Conservation (phyloP, 2,888 invertebrate species). For the Gibbula magus region DNA sequence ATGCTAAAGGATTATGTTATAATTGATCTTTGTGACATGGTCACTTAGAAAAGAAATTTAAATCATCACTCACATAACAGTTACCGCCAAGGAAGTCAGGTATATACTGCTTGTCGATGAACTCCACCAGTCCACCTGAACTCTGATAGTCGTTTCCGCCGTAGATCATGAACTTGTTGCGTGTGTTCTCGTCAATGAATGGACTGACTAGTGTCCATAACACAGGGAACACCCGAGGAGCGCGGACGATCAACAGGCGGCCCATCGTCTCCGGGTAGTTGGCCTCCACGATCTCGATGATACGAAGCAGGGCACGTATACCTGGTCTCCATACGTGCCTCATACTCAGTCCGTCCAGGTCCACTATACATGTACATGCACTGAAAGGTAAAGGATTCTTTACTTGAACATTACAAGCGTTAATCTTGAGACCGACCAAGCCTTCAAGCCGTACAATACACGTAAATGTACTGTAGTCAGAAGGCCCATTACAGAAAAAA, state of each 20-base stretch:
- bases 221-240: slow-evolving; percentile 95
- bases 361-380: slow-evolving; percentile 92
- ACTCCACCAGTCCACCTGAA: slow-evolving; percentile 88
- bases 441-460: neutral
- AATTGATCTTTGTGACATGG: neutral
- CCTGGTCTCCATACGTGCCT: slow-evolving; percentile 96
- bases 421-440: neutral
- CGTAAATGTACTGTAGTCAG: neutral
- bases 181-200: slow-evolving; percentile 95
- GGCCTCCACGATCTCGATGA: slow-evolving; percentile 90
- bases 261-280: slow-evolving; percentile 98
- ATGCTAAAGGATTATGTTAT: too few relatives aligned
- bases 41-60: neutral
- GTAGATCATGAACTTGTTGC: slow-evolving; percentile 93
- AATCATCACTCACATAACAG: slow-evolving; percentile 82
- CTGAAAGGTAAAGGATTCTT: slow-evolving; percentile 74
- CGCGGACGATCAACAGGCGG: slow-evolving; percentile 90
- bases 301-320: slow-evolving; percentile 81
- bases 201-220: slow-evolving; percentile 96
- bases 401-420: too few relatives aligned
- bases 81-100: slow-evolving; percentile 95
- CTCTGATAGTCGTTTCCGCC: slow-evolving; percentile 91
- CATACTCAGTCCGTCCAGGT: slow-evolving; percentile 95
- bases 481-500: too few relatives aligned
- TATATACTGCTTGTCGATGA: slow-evolving; percentile 88